Percentiles rank a stretch among this genome's conserved stretches.
phyloP scores from a whole-genome alignment of 2,797 vertebrate genomes.

The Podarcis siculus region DNA sequence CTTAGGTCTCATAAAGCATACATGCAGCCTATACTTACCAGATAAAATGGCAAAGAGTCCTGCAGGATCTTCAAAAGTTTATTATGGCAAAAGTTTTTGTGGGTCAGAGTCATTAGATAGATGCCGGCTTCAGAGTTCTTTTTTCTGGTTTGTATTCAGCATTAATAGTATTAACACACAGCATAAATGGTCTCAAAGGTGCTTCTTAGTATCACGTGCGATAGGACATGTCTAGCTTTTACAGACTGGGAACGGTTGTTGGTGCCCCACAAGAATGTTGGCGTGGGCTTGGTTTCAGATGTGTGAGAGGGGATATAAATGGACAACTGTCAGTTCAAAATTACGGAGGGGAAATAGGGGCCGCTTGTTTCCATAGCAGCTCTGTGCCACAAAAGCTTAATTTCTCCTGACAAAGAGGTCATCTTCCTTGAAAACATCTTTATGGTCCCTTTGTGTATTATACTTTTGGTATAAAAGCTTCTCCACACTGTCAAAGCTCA shows the following conservation, averaged over 20 bases:
- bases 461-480: constrained; percentile 76
- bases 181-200: background rate
- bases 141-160: background rate
- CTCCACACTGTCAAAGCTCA: constrained; percentile 58
- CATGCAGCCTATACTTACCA: background rate
- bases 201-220: background rate
- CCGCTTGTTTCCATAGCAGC: constrained; percentile 74
- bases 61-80: background rate
- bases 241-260: background rate
- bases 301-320: constrained; percentile 7
- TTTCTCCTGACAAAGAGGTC: constrained; percentile 71
- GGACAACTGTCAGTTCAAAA: constrained; percentile 41
- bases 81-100: background rate
- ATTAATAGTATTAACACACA: background rate
- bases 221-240: background rate
- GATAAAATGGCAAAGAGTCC: background rate
- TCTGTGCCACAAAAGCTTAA: constrained; percentile 70
- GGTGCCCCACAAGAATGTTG: background rate
- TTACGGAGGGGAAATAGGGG: constrained; percentile 12
- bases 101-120: background rate
- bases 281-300: background rate
- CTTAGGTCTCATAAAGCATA: background rate
- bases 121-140: background rate
- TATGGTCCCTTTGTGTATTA: constrained; percentile 77
- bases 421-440: constrained; percentile 74